Conservation (phyloP, 2,113 vertebrate species). For the Saccopteryx leptura region DNA sequence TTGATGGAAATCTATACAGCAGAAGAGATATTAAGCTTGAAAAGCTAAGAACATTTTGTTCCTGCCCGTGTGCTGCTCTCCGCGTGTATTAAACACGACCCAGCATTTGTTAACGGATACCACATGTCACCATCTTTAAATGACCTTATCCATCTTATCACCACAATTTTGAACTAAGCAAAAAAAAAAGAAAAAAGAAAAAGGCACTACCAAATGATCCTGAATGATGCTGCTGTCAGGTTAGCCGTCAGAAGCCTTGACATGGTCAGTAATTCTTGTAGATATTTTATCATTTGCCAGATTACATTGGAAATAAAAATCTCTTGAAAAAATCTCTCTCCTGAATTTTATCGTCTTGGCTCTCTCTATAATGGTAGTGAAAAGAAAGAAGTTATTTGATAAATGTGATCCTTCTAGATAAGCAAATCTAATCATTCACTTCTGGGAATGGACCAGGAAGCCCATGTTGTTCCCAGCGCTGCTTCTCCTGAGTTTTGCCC, state of each 20-base stretch:
- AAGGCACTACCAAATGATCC: not conserved
- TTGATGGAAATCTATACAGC: constrained; percentile 64
- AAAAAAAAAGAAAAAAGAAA: not conserved
- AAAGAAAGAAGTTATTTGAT: constrained; percentile 17
- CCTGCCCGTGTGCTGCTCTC: constrained; percentile 48
- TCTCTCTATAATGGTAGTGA: not conserved
- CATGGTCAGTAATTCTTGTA: not conserved
- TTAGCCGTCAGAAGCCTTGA: constrained; percentile 12
- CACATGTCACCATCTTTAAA: constrained; percentile 28
- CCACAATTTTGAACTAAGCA: constrained; percentile 11
- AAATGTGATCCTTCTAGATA: constrained; percentile 1
- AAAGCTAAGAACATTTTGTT: constrained; percentile 4
- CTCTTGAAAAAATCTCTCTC: constrained; percentile 46
- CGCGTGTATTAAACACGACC: constrained; percentile 35
- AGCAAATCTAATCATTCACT: not conserved
- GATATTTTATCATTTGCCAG: constrained; percentile 52
- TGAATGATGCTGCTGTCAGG: constrained; percentile 38
- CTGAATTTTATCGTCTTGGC: not conserved
- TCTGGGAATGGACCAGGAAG: not conserved
- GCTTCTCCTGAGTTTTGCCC: accelerated
- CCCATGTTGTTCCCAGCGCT: not conserved
- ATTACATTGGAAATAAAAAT: constrained; percentile 35
- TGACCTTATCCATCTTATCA: constrained; percentile 69
- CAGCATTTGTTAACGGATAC: constrained; percentile 54
- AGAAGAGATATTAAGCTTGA: not conserved